Conservation (phyloP, 2,888 invertebrate species). For the Lymantria monacha region DNA sequence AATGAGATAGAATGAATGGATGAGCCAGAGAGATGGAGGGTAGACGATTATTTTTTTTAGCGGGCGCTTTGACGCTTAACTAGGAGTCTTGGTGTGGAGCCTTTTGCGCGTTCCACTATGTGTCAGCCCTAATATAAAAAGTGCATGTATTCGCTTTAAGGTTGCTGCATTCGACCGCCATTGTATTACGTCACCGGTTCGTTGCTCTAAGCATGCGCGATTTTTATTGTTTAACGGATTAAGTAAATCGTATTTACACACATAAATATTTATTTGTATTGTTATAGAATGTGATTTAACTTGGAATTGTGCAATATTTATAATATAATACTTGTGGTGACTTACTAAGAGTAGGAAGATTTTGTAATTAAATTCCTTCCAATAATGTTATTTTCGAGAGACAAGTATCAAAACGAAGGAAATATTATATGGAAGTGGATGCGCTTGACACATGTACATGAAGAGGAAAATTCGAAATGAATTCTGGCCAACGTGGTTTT, state of each 20-base stretch:
- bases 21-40: too few relatives aligned
- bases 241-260: constrained; percentile 13
- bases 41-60: too few relatives aligned
- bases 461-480: too few relatives aligned
- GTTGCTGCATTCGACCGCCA: constrained; percentile 24
- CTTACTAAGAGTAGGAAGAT: background rate
- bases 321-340: background rate
- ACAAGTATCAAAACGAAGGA: too few relatives aligned
- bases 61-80: too few relatives aligned
- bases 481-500: too few relatives aligned
- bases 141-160: constrained; percentile 8
- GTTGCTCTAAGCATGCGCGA: constrained; percentile 10
- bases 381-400: too few relatives aligned
- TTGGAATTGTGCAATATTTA: constrained; percentile 14
- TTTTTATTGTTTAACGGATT: constrained; percentile 20
- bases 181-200: constrained; percentile 21
- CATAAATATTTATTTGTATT: constrained; percentile 20
- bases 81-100: too few relatives aligned
- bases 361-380: background rate
- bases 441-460: too few relatives aligned
- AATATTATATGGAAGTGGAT: too few relatives aligned
- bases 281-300: constrained; percentile 20
- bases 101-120: background rate
- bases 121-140: constrained; percentile 15
- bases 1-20: too few relatives aligned